Percentiles rank a stretch among this genome's conserved stretches.
Evolutionary conservation across 2,113 vertebrate genomes (phyloP).

Genomic region (Gracilinanus agilis): DNA sequence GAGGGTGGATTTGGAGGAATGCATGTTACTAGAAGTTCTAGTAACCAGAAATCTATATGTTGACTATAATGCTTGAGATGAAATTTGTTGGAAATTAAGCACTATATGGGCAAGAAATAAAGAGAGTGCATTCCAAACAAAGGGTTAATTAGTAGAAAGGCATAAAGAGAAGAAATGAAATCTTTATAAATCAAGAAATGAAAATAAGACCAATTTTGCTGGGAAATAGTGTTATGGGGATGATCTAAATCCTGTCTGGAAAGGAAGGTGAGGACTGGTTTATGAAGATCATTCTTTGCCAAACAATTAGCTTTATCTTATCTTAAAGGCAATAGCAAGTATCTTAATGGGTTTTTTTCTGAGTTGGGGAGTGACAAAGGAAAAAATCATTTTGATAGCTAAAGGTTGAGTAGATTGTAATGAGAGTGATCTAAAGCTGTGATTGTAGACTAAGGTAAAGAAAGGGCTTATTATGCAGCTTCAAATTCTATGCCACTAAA

Average conservation of each 20-base stretch:
- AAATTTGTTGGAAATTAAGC: not conserved
- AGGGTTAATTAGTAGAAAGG: not conserved
- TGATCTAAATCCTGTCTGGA: not conserved
- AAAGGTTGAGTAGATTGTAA: not conserved
- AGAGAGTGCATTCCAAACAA: not conserved
- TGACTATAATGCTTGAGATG: not conserved
- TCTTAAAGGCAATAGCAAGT: not conserved
- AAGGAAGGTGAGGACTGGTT: not conserved
- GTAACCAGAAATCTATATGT: not conserved
- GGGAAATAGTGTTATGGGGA: not conserved
- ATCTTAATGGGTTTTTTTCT: not conserved
- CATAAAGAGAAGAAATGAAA: not conserved
- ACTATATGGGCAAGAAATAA: not conserved
- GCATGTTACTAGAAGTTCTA: not conserved
- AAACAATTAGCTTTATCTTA: not conserved
- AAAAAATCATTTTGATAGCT: not conserved
- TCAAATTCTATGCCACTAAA: not conserved
- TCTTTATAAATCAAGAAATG: not conserved
- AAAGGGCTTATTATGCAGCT: not conserved
- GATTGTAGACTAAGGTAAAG: not conserved
- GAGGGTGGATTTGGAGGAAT: accelerated
- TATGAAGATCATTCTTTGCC: not conserved
- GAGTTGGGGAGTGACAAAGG: not conserved
- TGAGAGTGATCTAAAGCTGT: not conserved
- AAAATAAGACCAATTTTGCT: not conserved